Evolutionary conservation across 2,113 vertebrate species (phyloP).

Genomic region (Phaethornis superciliosus): DNA sequence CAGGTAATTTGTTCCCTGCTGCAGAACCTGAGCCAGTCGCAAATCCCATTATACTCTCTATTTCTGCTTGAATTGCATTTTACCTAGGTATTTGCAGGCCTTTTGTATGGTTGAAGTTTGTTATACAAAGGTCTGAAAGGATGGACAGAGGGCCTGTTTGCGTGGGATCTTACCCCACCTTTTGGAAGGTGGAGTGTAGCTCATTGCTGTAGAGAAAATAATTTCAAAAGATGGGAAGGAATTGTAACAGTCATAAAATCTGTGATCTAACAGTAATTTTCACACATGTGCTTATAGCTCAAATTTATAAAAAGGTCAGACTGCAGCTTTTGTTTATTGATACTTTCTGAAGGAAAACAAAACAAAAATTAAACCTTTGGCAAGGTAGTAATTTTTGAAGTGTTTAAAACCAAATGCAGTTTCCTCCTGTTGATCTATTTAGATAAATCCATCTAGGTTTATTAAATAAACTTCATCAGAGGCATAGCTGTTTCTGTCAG

Average conservation of each 20-base stretch:
- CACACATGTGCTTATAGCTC: background rate
- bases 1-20: background rate
- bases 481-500: background rate
- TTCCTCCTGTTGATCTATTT: background rate
- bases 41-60: background rate
- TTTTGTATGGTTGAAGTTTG: background rate
- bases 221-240: background rate
- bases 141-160: background rate
- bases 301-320: background rate
- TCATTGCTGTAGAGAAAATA: background rate
- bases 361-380: background rate
- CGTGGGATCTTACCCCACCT: background rate
- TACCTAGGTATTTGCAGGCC: background rate
- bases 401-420: background rate
- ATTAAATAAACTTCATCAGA: background rate
- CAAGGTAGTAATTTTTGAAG: background rate
- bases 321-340: background rate
- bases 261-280: accelerated
- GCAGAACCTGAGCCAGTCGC: background rate
- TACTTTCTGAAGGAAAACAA: background rate
- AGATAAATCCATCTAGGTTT: background rate
- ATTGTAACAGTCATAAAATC: background rate
- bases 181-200: background rate
- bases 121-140: background rate
- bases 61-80: background rate